Base-by-base conservation (phyloP, 1,140 invertebrate genomes). In the Papilio helenus region DNA sequence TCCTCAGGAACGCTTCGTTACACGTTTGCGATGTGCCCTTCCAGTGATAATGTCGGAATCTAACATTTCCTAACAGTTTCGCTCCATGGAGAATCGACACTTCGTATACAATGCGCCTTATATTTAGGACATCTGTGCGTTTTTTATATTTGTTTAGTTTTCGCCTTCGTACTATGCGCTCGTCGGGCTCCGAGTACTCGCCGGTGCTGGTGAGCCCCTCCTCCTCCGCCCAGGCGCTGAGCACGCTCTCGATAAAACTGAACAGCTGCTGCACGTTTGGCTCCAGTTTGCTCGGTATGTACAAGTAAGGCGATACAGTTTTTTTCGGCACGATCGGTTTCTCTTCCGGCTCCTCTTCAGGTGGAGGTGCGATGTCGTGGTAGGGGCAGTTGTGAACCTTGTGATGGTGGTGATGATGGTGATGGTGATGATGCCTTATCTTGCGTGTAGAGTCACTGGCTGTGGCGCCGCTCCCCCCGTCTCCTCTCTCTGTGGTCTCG, bases 261-360 rank as follows among this genome's bases (percentile, higher is more conserved):
- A 97, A 97, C 79, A 97, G 94, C 90, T 97, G 96, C 88, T 97
- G 96, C n/a, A 97, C 97, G 89, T 97, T 97, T n/a, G 96, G 95
- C 86, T 97, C 96, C 93, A 95, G 88, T 84, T 95, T 95, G 83
- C 95, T 95, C 81, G 94, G 93, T 84, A 95, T 95, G 81, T 91
- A 95, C 44, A 95, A 89, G 87, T 95, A 95, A 79, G 94, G 94
- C 65, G 93, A 94, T 26, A 93, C 88, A 68, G 90, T 91, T 86
- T 94, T 94, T 72, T 92, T 90, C 18, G 94, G 93, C 34, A 92
- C 87, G 44, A 94, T 79, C 16, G 88, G 85, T 72, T 90, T 92
- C 72, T 94, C 91, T 23, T 90, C 89, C 12, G 89, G 91, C 76
- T 92, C 93, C 7, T 90, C 89, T 82, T 91, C 91, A 3, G 91